phyloP scores from a whole-genome alignment of 2,888 invertebrate genomes.

The Rapana venosa region DNA sequence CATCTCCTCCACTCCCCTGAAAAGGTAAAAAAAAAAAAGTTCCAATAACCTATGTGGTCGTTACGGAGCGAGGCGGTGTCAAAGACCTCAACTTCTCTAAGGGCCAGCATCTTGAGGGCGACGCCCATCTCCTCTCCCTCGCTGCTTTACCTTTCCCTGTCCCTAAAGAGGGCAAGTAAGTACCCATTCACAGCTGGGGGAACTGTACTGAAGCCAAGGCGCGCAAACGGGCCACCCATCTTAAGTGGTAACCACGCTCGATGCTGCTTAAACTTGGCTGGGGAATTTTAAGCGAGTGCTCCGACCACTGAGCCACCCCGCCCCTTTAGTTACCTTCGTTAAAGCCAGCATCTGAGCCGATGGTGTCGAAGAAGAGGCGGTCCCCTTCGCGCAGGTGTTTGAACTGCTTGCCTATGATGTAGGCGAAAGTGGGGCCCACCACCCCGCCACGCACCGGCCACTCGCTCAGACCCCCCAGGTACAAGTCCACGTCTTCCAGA shows the following conservation, averaged over 20 bases:
- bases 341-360: slow-evolving; percentile 34
- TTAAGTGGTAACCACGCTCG: too few relatives aligned
- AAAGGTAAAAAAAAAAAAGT: background rate
- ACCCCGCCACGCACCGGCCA: slow-evolving; percentile 30
- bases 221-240: too few relatives aligned
- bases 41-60: background rate
- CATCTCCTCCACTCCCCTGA: too few relatives aligned
- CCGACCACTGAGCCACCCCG: background rate
- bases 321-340: slow-evolving; percentile 23
- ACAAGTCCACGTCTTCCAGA: slow-evolving; percentile 46
- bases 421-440: slow-evolving; percentile 49
- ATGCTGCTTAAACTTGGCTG: too few relatives aligned
- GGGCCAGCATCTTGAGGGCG: background rate
- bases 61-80: background rate
- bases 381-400: slow-evolving; percentile 43
- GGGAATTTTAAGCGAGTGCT: too few relatives aligned
- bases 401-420: slow-evolving; percentile 47
- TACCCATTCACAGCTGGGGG: too few relatives aligned
- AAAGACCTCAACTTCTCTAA: background rate
- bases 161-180: too few relatives aligned
- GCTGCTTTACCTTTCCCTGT: background rate
- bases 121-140: background rate
- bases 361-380: slow-evolving; percentile 45
- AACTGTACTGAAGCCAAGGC: too few relatives aligned
- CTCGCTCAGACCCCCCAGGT: slow-evolving; percentile 42